Evolutionary conservation across 2,797 vertebrate species (phyloP), one percentile per base, ranked within the genome.

Genomic region (Alca torda): DNA sequence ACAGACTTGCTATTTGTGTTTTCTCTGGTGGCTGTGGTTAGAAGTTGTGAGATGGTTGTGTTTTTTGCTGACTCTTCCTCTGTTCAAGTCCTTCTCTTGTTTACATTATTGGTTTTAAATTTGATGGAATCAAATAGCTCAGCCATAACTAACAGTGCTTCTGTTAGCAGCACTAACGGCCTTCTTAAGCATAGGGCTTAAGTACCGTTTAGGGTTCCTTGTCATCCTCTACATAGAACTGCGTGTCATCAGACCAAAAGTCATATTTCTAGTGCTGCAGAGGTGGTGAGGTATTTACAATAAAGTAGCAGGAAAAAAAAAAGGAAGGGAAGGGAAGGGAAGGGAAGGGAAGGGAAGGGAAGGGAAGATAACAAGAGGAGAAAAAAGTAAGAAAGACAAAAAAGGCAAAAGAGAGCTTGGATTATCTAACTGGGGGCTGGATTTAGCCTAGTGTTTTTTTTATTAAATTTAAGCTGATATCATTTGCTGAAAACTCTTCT

Each of bases 21-120:
- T 48, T 89, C 18, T 37, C 51, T 84, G 51, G 31, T 80, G 64
- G 9, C 53, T 87, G n/a, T 57, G 61, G 69, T 75, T 78, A 65
- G 45, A 83, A 77, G 43, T 16, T 81, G 57, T n/a, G 46, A 81
- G 65, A 51, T 63, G 33, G 26, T 84, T 54, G 23, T 4, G 1
- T 46, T 97, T 97, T 88, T 89, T 87, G 57, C 69, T 89, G 87
- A 85, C 57, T 88, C 50, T 79, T 94, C 35, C n/a, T 79, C 41
- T 75, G 14, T 73, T 87, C n/a, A 84, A 72, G 73, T 89, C 56
- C 73, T 54, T 11, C 68, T 68, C 11, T 68, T 60, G 8, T 45
- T 89, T 60, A 28, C 20, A 5, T 60, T 86, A 17, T 33, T 69
- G 19, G 31, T 92, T 87, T 77, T 39, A 50, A 82, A 17, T 45